These are phyloP conservation scores for Meiosimyza decipiens DNA, from an alignment of 2,888 invertebrate genomes.

Conservation along the genomic window DNA sequence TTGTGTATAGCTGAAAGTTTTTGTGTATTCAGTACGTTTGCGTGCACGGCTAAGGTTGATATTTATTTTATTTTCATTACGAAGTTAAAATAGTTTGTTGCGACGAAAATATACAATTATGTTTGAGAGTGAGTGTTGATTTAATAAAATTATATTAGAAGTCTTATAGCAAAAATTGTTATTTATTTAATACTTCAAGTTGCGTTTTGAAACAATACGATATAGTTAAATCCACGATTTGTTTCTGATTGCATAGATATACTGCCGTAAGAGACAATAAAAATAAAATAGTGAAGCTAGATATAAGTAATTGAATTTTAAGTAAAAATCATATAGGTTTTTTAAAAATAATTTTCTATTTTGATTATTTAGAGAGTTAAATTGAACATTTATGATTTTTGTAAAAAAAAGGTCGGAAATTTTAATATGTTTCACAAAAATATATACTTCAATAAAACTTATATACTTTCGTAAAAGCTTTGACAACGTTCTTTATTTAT, in stretches of 20 bases:
- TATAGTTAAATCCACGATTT: too few species aligned
- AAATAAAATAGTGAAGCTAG: constrained; percentile 12
- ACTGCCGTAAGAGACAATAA: not conserved
- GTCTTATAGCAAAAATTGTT: constrained; percentile 1
- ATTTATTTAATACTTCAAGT: not conserved
- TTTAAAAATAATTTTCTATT: too few species aligned
- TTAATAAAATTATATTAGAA: not conserved
- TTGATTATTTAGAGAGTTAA: too few species aligned
- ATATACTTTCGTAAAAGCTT: too few species aligned
- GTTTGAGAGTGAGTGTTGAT: not conserved
- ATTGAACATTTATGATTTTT: too few species aligned
- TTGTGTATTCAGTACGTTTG: constrained; percentile 45
- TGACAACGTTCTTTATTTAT: too few species aligned
- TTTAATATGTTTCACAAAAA: too few species aligned
- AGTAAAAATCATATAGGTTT: constrained; percentile 1
- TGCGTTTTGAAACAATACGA: not conserved
- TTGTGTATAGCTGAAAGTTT: constrained; percentile 44
- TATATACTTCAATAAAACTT: too few species aligned
- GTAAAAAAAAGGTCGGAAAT: too few species aligned
- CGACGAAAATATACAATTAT: constrained; percentile 1
- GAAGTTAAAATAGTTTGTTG: constrained; percentile 25
- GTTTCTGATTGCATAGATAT: too few species aligned
- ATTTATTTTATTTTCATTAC: constrained; percentile 11
- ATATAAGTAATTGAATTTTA: constrained; percentile 29
- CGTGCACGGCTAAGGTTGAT: constrained; percentile 46